These are phyloP conservation scores for Limosa lapponica DNA, from an alignment of 2,797 vertebrate species.

Conservation along the genomic window DNA sequence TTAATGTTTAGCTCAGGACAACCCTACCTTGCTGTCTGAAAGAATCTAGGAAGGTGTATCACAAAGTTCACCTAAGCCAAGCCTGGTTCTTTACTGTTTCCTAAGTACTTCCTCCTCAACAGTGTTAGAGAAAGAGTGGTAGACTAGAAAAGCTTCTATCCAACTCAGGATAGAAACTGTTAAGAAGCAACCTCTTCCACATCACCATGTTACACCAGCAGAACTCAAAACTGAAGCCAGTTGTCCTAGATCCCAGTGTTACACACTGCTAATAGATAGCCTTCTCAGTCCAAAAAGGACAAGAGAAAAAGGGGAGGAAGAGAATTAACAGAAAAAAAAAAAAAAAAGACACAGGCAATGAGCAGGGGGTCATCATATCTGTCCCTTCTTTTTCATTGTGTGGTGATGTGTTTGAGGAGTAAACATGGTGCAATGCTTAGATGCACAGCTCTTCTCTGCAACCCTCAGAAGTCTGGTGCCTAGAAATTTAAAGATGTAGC, in stretches of 20 bases:
- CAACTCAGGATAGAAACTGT: background rate
- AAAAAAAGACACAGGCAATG: background rate
- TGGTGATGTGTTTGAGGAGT: background rate
- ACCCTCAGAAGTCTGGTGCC: background rate
- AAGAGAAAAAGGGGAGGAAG: accelerated
- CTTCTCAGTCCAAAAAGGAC: background rate
- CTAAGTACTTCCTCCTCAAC: background rate
- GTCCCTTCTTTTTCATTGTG: background rate
- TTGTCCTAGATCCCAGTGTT: accelerated
- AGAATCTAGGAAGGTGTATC: background rate
- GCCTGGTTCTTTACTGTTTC: background rate
- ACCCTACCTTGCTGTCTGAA: background rate
- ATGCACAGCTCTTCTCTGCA: background rate
- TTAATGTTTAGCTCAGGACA: background rate
- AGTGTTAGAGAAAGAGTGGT: background rate
- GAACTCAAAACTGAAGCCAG: background rate
- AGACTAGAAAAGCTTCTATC: background rate
- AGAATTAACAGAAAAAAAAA: background rate
- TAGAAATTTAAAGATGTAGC: background rate
- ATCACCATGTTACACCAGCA: background rate
- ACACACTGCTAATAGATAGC: accelerated
- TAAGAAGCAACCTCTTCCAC: background rate
- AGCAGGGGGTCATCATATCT: background rate
- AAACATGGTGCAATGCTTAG: background rate
- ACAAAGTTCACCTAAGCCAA: background rate